Evolutionary conservation across 2,888 invertebrate genomes (phyloP).

Genomic region (Drosophila paranaensis): DNA sequence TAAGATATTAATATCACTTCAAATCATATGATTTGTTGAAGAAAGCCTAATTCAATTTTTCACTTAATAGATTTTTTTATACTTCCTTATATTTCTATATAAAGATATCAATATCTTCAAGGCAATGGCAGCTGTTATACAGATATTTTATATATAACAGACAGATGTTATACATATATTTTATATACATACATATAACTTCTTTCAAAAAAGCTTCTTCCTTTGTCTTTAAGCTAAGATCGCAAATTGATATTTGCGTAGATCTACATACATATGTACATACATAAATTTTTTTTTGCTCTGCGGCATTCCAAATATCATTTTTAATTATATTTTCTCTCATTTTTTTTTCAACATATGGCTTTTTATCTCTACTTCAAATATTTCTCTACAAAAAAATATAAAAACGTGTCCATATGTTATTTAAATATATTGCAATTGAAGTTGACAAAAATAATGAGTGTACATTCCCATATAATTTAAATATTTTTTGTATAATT

Average conservation of each 20-base stretch:
- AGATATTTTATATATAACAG: too few species aligned
- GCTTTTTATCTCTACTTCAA: background rate
- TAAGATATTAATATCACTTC: too few species aligned
- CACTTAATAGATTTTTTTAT: too few species aligned
- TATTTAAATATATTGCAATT: background rate
- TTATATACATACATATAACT: background rate
- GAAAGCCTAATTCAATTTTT: too few species aligned
- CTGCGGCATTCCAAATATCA: background rate
- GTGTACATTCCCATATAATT: background rate
- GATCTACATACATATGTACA: background rate
- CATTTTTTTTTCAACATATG: background rate
- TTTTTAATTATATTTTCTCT: constrained; percentile 1
- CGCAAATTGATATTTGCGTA: background rate
- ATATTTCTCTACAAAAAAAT: background rate
- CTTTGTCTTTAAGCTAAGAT: constrained; percentile 2
- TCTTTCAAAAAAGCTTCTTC: background rate
- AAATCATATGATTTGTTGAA: too few species aligned
- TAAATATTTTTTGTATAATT: background rate
- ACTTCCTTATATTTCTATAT: too few species aligned
- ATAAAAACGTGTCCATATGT: background rate
- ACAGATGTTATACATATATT: too few species aligned
- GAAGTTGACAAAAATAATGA: background rate
- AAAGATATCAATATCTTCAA: too few species aligned
- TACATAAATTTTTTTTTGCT: background rate
- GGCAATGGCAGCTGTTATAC: too few species aligned